Percentiles rank a stretch among this genome's conserved stretches.
Conservation (phyloP, 2,113 vertebrate species). For the Pipa parva region DNA sequence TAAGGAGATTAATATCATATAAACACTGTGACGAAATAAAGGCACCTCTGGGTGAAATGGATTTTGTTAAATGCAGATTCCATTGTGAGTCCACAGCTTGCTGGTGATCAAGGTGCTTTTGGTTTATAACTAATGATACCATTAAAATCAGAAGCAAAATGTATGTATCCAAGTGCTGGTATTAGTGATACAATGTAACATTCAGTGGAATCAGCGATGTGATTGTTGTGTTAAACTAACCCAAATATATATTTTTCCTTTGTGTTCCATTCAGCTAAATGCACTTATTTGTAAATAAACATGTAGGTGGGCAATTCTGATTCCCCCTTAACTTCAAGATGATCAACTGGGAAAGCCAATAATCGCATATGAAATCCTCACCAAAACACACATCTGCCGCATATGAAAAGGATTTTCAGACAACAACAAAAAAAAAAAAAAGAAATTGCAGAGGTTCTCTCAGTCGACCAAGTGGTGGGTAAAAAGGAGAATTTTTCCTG, state of each 20-base stretch:
- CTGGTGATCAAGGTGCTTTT: not conserved
- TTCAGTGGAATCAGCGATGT: not conserved
- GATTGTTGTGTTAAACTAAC: not conserved
- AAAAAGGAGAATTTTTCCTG: not conserved
- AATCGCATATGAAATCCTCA: no score
- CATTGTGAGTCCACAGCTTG: constrained; percentile 19
- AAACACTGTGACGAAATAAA: constrained; percentile 19
- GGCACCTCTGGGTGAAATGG: no score
- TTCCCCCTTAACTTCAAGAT: no score
- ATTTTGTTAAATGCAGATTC: constrained; percentile 13
- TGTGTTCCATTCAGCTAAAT: no score
- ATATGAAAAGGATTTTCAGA: not conserved
- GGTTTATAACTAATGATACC: not conserved
- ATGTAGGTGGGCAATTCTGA: no score
- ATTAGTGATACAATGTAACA: not conserved
- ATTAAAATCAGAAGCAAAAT: not conserved
- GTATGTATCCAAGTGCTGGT: no score
- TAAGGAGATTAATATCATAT: constrained; percentile 11
- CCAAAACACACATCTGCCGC: not conserved
- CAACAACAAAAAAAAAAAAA: not conserved
- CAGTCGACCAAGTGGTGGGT: not conserved
- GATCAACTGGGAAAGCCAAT: no score
- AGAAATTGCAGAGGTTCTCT: not conserved
- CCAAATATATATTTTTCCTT: no score
- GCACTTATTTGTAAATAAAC: no score